A percentile compares a stretch with the other conserved stretches of the same genome.
Conservation (phyloP, 1,140 invertebrate genomes). For the Oncopeltus fasciatus region DNA sequence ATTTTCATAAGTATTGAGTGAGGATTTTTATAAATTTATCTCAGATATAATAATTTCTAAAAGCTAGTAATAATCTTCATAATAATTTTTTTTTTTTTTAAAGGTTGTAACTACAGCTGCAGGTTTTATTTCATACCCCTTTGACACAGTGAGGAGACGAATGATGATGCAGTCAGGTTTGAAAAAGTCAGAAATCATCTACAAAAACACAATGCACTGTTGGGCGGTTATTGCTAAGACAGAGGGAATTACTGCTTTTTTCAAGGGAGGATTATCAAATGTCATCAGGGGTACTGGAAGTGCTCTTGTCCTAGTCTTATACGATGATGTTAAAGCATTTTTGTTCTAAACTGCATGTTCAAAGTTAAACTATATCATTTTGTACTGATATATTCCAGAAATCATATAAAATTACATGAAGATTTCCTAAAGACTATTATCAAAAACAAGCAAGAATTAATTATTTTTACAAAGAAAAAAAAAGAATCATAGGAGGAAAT, state of each 20-base stretch:
- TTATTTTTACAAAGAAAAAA: too few relatives aligned
- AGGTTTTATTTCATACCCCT: conserved; percentile 74
- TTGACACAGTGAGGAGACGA: conserved; percentile 75
- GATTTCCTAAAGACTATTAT: too few relatives aligned
- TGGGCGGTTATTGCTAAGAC: conserved; percentile 50
- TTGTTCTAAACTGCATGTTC: conserved; percentile 28
- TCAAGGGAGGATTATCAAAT: conserved; percentile 70
- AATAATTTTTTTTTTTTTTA: conserved; percentile 32
- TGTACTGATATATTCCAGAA: too few relatives aligned
- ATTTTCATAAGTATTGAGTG: too few relatives aligned
- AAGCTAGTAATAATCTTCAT: not conserved
- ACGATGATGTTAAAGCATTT: conserved; percentile 58
- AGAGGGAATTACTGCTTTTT: conserved; percentile 56
- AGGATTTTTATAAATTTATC: too few relatives aligned
- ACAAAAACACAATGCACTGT: conserved; percentile 58
- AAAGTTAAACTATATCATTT: too few relatives aligned
- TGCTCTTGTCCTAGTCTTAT: conserved; percentile 61
- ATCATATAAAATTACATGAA: too few relatives aligned
- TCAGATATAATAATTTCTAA: too few relatives aligned
- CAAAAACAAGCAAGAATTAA: too few relatives aligned
- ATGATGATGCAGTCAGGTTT: conserved; percentile 82
- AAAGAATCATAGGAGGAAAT: too few relatives aligned
- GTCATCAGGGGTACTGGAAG: conserved; percentile 63
- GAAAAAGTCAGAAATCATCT: conserved; percentile 46
- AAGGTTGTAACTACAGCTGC: conserved; percentile 54